phyloP scores from a whole-genome alignment of 2,888 invertebrate genomes.

The Stenurella melanura region DNA sequence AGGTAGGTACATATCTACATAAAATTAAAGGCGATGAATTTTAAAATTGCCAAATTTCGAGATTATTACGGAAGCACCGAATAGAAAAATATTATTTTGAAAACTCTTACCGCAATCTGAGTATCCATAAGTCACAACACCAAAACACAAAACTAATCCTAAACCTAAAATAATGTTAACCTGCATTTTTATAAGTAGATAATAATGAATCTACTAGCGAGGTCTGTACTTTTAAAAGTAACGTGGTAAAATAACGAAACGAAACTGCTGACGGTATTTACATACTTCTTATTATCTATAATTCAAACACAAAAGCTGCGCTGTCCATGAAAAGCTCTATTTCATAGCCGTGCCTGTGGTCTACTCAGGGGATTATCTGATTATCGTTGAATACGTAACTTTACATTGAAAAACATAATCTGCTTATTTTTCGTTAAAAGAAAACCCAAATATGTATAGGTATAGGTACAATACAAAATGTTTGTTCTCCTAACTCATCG shows the following conservation, averaged over 20 bases:
- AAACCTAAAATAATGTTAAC: neutral
- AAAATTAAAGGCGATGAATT: too few species aligned
- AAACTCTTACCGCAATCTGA: conserved; percentile 50
- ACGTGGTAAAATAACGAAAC: conserved; percentile 4
- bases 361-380: too few species aligned
- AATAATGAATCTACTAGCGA: neutral
- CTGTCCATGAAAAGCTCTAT: neutral
- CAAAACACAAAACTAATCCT: conserved; percentile 29
- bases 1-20: too few species aligned
- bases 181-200: conserved; percentile 22
- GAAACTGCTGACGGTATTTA: conserved; percentile 34
- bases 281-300: conserved; percentile 28
- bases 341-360: neutral
- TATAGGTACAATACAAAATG: too few species aligned
- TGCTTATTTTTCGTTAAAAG: too few species aligned
- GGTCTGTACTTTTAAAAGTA: conserved; percentile 10
- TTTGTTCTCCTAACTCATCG: too few species aligned
- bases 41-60: too few species aligned
- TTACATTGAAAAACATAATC: too few species aligned
- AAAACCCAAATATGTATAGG: too few species aligned
- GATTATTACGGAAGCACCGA: neutral
- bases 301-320: conserved; percentile 10
- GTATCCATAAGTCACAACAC: conserved; percentile 34
- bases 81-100: neutral
- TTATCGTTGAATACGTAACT: too few species aligned